Base-by-base conservation (phyloP, 1,140 invertebrate genomes). In the Lasioglossum albipes region DNA sequence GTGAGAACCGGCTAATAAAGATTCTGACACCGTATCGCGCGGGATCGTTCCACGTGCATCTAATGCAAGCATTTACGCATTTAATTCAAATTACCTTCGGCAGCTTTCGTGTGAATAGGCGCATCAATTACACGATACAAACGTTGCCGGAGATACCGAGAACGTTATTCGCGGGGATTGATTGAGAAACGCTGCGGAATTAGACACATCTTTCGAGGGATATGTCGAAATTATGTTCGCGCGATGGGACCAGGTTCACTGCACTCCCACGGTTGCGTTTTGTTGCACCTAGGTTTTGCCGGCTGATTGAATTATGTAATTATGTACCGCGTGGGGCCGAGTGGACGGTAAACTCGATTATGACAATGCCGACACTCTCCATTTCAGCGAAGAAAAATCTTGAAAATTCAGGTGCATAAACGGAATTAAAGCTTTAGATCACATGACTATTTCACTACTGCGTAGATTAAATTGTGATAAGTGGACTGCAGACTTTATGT, bases 261-360 rank as follows among this genome's bases (percentile, higher is more conserved):
- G 36, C 70, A 79, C 72, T 80, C 79, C 73, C 79, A 75, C 79
- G 79, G 79, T 59, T 79, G 77, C 71, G 31, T 27, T 67, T 75
- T 75, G 71, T 80, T 75, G 61, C 71, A 2, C 18, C 41, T 3
- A 20, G 27, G 72, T 75, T 80, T 80, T 80, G 75, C 61, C 2
- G 12, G 69, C 42, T 82, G 80, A 82, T 82, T 82, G 80, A 78
- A 72, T 82, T 82, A 78, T 72, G 75, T 68, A 82, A 82, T 82
- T 78, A n/a, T n/a, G n/a, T n/a, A 68, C 69, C 54, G 52, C 66
- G 16, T 6, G 64, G 36, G 22, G 67, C 49, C 49, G 36, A 75
- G 42, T 52, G 78, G 64, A 68, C 45, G 54, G 42, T 52, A n/a
- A 41, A 52, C 64, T 67, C 72, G 64, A 75, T 67, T 80, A 75